Base-by-base conservation (phyloP, 1,140 invertebrate genomes). In the Condylostylus longicornis region DNA sequence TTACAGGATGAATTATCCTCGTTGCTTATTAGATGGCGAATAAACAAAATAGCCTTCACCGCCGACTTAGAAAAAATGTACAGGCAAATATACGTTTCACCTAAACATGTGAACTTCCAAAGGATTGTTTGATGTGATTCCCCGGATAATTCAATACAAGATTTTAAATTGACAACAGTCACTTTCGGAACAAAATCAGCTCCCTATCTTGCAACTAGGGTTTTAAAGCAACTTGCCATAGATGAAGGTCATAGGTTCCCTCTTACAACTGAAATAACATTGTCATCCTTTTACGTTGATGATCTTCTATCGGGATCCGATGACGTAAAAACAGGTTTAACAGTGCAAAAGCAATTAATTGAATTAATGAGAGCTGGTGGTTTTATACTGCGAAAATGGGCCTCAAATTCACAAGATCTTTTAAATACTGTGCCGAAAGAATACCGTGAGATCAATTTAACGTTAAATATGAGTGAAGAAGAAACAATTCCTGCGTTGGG, bases 131-230 rank as follows among this genome's bases (percentile, higher is more conserved):
- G 38, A 33, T 13, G 22, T 6, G 9, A 5, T 21, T 5, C 4
- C n/a, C n/a, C n/a, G n/a, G n/a, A n/a, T n/a, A n/a, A n/a, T n/a
- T n/a, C n/a, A n/a, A n/a, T n/a, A n/a, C n/a, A 33, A 18, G 43
- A 28, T 12, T 65, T 20, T 48, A 44, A 40, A 29, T 20, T 64
- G 3, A 47, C 33, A 6, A 62, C 52, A 1, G 49, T 63, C 2
- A 64, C 60, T 0, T 66, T 58, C 40, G 61, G 63, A 2, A 54
- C 51, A 31, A 20, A 44, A 3, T 42, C 40, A 7, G 48, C 50
- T 9, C 42, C 55, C 1, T 64, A 44, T 43, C 37, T 54, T 25
- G 56, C 55, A 1, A 45, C 41, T 2, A 33, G 51, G 12, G 38
- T 21, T 17, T 31, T 58, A 8, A 32, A 49, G 9, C 28, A 46